Base-by-base conservation (phyloP, 2,797 vertebrate species). In the Myripristis jacobus region DNA sequence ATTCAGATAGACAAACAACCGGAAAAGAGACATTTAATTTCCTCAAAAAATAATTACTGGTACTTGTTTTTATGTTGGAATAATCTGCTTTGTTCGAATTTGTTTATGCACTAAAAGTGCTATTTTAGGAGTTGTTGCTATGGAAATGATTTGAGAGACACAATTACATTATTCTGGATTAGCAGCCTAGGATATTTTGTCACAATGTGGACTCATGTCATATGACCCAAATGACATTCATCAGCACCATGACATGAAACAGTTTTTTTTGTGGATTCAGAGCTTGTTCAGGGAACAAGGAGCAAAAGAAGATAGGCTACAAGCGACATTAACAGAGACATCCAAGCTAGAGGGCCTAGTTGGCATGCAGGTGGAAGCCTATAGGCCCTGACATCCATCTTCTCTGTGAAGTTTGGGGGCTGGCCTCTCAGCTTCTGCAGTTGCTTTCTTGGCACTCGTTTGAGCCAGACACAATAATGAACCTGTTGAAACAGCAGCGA, bases 401-500 rank as follows among this genome's bases (percentile, higher is more conserved):
- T 22, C 46, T 57, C 18, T 21, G 27, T 70, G 62, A 69, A 46
- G 69, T 73, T 46, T 21, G 25, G 9, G 29, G 36, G 25, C 21
- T 22, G 48, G 46, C 25, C 47, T 54, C 27, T 53, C 55, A 44
- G 29, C 41, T 31, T 34, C 1, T 44, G 44, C 15, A 22, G 29
- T 19, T 51, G 46, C 21, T 68, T 55, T 21, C 6, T 31, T 22
- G 55, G 21, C 31, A n/a, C 22, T 10, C 1, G 0, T 25, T 56
- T 13, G 21, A 27, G 19, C 36, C 61, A 31, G 51, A 53, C 24
- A 25, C 34, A 18, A 72, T 78, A 78, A 82, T 82, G 56, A 70
- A 64, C 53, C 60, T 24, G 27, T 22, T 12, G 64, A 65, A 64
- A 55, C 34, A 41, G 5, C 3, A 16, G 36, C 22, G 43, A 57